phyloP scores from a whole-genome alignment of 2,113 vertebrate genomes.

The Psephotus haematonotus region DNA sequence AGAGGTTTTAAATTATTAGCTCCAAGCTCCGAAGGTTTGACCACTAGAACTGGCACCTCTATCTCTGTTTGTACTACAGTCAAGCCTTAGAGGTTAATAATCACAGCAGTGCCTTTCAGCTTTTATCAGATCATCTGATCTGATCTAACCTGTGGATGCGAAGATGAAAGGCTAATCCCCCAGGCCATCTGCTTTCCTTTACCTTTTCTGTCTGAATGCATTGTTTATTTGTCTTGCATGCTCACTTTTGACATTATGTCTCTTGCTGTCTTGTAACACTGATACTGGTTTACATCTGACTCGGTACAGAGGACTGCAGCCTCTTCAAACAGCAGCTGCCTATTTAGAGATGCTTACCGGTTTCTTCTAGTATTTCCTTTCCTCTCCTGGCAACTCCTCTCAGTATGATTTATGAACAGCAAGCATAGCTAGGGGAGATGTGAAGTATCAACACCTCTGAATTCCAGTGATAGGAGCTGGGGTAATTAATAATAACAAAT shows the following conservation, averaged over 20 bases:
- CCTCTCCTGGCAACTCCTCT: slow-evolving; percentile 19
- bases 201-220: background rate
- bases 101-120: background rate
- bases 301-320: background rate
- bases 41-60: background rate
- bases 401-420: slow-evolving; percentile 62
- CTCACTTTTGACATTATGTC: background rate
- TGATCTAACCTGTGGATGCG: background rate
- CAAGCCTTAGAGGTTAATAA: background rate
- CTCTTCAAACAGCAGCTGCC: background rate
- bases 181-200: background rate
- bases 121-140: background rate
- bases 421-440: slow-evolving; percentile 44
- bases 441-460: slow-evolving; percentile 21
- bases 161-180: background rate
- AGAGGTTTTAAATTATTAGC: background rate
- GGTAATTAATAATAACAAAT: slow-evolving; percentile 60
- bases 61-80: background rate
- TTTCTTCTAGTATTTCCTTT: slow-evolving; percentile 31
- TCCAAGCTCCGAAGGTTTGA: background rate
- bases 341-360: background rate
- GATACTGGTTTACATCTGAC: background rate
- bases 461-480: slow-evolving; percentile 36
- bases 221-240: background rate
- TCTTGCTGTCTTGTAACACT: background rate